Evolutionary conservation across 2,113 vertebrate species (phyloP), one percentile per base, ranked within the genome.

Genomic region (Solea senegalensis): DNA sequence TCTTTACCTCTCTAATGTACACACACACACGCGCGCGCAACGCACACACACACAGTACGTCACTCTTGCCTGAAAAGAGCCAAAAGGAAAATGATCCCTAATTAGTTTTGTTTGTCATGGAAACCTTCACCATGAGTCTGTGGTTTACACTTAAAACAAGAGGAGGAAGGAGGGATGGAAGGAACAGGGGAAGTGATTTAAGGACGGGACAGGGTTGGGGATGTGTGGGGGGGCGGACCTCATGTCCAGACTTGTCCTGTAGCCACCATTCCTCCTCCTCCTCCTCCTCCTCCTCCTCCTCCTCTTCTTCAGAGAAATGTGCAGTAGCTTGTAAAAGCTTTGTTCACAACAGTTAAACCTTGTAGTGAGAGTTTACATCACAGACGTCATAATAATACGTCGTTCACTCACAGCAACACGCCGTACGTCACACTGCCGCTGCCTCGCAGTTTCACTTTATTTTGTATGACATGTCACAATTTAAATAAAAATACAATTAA

Each of bases 41-140:
- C n/a, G n/a, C 48, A 51, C 48, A 51, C 21, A 58, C 21, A 12
- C 10, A 56, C 15, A 50, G 4, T 28, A 9, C 26, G 16, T 48
- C 45, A 13, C 11, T 60, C 27, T 55, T 48, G 45, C 12, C 45
- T 34, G 7, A 63, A 65, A 71, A 58, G 45, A 76, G 2, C 8
- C 51, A 72, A 63, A 83, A 84, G 65, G 13, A 74, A 86, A 81
- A 72, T 65, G 69, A 81, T 80, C 78, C 65, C 28, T 85, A 89
- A 93, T 93, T 92, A 92, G 88, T 90, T 85, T 74, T 48, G 62
- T 88, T 88, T 90, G 78, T 79, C 85, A 71, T 69, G 57, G 87
- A 79, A 71, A 77, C 72, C 71, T 91, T 85, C 55, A 62, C 65
- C 87, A 50, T 61, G 54, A 52, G 56, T 66, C 68, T 80, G 79